Base-by-base conservation (phyloP, 2,888 invertebrate genomes). In the Ectropis crepuscularia region DNA sequence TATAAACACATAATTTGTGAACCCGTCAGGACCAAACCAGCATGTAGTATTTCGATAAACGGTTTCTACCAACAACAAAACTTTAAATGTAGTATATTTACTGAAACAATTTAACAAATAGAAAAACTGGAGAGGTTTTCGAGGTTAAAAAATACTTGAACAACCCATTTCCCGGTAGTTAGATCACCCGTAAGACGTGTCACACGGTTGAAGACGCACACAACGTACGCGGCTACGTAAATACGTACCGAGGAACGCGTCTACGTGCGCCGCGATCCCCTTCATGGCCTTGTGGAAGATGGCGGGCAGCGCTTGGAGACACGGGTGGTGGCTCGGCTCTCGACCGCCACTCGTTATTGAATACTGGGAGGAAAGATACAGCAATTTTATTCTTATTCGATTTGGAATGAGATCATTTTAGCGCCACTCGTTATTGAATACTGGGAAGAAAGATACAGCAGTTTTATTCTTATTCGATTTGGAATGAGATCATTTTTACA, bases 231-330 rank as follows among this genome's bases (percentile, higher is more conserved):
- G 12, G 6, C 28, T 57, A 87, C 93, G 90, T 93, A 97, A 6
- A 28, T 57, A 87, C 93, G 90, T 93, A 97, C 99, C 99, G 71
- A 99, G 93, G 91, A 99, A 99, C 0, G 98, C 98, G 91, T 99
- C 99, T 10, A 99, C 98, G 82, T 99, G 96, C 39, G 96, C 96
- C 0, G 99, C 97, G 65, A 99, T 95, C 45, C 98, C 98, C 87
- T 96, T 96, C 94, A 99, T 98, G 7, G 99, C 98, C 83, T 97
- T 97, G 74, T 97, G 94, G 93, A 99, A 99, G 82, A 98, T 98
- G 68, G 95, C 93, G 0, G 99, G 99, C 73, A 99, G 88, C 10
- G 95, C 94, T 69, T 95, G 94, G 16, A 98, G 90, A 80, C 98
- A 98, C 0, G 97, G 97, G 90, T 99, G 98, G 79, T 98, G 97